Percentiles rank a stretch among this genome's conserved stretches.
Evolutionary conservation across 2,888 invertebrate species (phyloP).

Genomic region (Drosophila peninsularis): DNA sequence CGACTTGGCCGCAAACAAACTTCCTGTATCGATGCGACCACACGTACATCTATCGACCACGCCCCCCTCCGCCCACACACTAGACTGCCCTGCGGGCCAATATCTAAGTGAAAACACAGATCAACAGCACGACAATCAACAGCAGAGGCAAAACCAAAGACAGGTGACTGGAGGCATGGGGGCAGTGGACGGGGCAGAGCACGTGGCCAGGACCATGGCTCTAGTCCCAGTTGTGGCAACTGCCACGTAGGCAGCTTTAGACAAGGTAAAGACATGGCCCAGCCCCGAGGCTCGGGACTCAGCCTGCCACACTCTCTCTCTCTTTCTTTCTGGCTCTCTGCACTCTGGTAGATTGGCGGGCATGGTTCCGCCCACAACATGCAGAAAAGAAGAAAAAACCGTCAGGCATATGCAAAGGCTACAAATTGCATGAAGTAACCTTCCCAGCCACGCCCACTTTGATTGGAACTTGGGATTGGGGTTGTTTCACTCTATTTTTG

Average conservation of each 20-base stretch:
- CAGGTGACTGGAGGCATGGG: constrained; percentile 32
- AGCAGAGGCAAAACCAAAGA: constrained; percentile 56
- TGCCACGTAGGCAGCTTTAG: constrained; percentile 40
- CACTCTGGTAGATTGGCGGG: constrained; percentile 24
- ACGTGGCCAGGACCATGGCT: constrained; percentile 1
- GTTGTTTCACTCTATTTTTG: constrained; percentile 41
- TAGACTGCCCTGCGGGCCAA: constrained; percentile 52
- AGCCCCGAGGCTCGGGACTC: constrained; percentile 56
- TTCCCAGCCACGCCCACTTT: constrained; percentile 35
- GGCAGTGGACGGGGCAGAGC: not conserved
- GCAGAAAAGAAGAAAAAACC: constrained; percentile 16
- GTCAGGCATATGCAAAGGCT: constrained; percentile 29
- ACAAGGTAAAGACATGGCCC: constrained; percentile 74
- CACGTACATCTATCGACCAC: constrained; percentile 44
- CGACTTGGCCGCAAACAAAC: constrained; percentile 75
- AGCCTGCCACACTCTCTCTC: constrained; percentile 1
- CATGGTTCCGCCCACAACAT: constrained; percentile 13
- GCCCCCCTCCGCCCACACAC: constrained; percentile 17
- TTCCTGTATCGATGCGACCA: constrained; percentile 74
- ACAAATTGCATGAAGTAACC: constrained; percentile 39
- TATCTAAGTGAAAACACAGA: constrained; percentile 79
- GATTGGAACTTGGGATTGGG: constrained; percentile 43
- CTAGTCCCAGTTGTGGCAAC: constrained; percentile 27
- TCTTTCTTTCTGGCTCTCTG: constrained; percentile 2
- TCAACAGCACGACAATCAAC: constrained; percentile 79